Evolutionary conservation across 2,113 vertebrate genomes (phyloP).

Genomic region (human): DNA sequence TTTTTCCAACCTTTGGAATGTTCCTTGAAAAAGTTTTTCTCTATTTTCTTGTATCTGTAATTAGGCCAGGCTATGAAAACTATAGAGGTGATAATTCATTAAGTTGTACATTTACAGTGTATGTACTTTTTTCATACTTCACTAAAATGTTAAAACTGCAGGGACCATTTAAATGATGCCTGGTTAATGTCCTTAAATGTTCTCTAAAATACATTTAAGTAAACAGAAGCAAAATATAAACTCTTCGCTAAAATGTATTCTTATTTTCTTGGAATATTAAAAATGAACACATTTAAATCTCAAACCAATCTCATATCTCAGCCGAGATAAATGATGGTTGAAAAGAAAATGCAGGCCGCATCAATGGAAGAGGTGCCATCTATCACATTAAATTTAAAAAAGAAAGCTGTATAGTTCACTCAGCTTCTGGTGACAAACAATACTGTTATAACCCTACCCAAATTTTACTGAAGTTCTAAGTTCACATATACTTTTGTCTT

Average conservation of each 20-base stretch:
- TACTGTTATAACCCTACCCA: not conserved
- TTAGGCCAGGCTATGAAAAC: not conserved
- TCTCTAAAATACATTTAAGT: conserved; percentile 28
- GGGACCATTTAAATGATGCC: not conserved
- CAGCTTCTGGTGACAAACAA: not conserved
- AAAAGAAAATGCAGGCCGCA: not conserved
- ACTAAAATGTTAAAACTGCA: conserved; percentile 3
- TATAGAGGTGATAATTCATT: not conserved
- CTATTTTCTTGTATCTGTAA: conserved; percentile 3
- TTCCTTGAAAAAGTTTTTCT: not conserved
- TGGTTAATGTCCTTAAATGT: conserved; percentile 12
- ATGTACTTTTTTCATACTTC: not conserved
- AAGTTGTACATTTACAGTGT: not conserved
- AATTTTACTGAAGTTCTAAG: conserved; percentile 4
- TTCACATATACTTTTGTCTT: not conserved
- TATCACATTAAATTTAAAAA: not conserved
- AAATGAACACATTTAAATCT: not conserved
- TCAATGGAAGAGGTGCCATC: not conserved
- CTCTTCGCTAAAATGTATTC: not conserved
- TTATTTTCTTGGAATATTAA: conserved; percentile 22
- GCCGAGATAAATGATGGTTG: not conserved
- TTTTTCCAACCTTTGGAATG: not conserved
- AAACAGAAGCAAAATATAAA: conserved; percentile 40
- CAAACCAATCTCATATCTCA: not conserved
- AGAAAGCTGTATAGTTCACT: not conserved